Base-by-base conservation (phyloP, 2,797 vertebrate species). In the Paratrypauchen microcephalus region DNA sequence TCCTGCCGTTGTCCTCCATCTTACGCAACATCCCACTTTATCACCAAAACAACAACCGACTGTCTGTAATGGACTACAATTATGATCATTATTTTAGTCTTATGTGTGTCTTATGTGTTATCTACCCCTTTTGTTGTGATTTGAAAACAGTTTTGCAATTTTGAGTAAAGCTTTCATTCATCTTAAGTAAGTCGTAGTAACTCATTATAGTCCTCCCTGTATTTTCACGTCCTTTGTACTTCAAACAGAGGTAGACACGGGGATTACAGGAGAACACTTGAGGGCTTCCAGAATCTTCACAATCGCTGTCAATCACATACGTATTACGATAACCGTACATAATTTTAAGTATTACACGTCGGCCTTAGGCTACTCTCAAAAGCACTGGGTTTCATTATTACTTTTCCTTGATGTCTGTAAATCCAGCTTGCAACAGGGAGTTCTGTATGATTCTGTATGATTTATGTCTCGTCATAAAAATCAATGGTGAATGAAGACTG, bases 231-330 rank as follows among this genome's bases (percentile, higher is more conserved):
- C 13, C 63, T 36, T 18, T 6, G 4, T 39, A 64, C 62, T 77
- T 78, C 68, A 80, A 68, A 85, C 65, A 65, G 50, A 78, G 19
- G 58, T 55, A 70, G 69, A 79, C 63, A 26, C 76, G 48, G 78
- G 86, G 79, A 80, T 87, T 75, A 79, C 68, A 73, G 57, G 63
- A 77, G 60, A 74, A 70, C 81, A 85, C 86, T 87, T 87, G 61
- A 83, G 80, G 78, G 75, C 70, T 77, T 81, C 26, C 24, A 63
- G 68, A 82, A 75, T 72, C 59, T 41, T 48, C 28, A 76, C 83
- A 83, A 82, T 89, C 83, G 87, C 75, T 89, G 87, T 88, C 88
- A 87, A 28, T 88, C 83, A 87, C 62, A 69, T 76, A 68, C 55
- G 67, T 68, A 26, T 83, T 77, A 82, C 48, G 74, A 89, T 86